Conservation (phyloP, 2,888 invertebrate species). For the Ypsolopha scabrella region DNA sequence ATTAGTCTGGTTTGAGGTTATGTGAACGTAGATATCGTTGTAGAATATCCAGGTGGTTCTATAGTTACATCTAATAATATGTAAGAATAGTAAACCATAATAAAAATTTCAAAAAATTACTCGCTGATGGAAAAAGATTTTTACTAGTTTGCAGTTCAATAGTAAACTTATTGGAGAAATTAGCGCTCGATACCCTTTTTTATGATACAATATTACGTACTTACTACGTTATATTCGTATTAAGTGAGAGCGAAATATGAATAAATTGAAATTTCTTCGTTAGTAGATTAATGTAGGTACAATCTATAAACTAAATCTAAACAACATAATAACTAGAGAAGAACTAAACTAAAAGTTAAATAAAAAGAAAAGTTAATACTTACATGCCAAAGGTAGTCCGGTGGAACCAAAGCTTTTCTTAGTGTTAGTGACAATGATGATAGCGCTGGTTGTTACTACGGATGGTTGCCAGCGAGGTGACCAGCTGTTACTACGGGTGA, state of each 20-base stretch:
- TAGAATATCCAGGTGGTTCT: background rate
- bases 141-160: too few species aligned
- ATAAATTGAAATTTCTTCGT: too few species aligned
- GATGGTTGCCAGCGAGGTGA: background rate
- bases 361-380: conserved; percentile 5
- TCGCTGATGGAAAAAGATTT: too few species aligned
- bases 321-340: background rate
- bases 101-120: too few species aligned
- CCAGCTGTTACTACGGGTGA: conserved; percentile 3
- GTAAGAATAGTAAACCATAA: too few species aligned
- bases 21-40: background rate
- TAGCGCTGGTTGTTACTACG: background rate
- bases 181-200: too few species aligned
- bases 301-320: background rate
- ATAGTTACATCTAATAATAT: too few species aligned
- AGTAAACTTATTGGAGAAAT: too few species aligned
- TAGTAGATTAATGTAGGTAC: too few species aligned
- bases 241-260: too few species aligned
- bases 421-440: conserved; percentile 34
- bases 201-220: too few species aligned
- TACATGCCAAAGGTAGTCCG: conserved; percentile 1
- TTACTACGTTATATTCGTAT: too few species aligned
- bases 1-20: background rate
- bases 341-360: background rate
- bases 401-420: background rate